Conservation (phyloP, 53 echinoderm and acorn worm genomes). For the Mesocentrotus franciscanus region DNA sequence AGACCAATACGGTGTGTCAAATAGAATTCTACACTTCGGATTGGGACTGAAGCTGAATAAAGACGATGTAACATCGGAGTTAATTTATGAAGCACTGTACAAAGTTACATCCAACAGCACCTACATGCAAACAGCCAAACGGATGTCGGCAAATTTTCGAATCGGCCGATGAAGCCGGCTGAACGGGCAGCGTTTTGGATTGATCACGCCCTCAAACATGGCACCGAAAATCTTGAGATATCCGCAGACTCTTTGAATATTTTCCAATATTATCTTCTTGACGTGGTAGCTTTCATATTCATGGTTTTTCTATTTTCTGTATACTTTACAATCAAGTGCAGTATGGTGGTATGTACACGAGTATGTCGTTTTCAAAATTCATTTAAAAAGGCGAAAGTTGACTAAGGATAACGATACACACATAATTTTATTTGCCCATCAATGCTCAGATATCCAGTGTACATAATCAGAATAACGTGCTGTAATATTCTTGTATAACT, state of each 20-base stretch:
- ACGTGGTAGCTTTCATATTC: conserved; percentile 66
- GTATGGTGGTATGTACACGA: background rate
- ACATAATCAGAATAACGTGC: no score
- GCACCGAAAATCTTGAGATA: conserved; percentile 71
- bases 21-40: conserved; percentile 51
- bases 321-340: background rate
- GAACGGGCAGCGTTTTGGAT: conserved; percentile 80
- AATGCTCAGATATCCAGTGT: no score
- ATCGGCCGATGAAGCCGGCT: conserved; percentile 68
- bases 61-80: conserved; percentile 52
- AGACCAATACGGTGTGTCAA: conserved; percentile 68
- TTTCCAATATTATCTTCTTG: conserved; percentile 74
- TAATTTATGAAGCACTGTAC: conserved; percentile 64
- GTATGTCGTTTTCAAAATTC: background rate
- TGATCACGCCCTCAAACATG: conserved; percentile 71
- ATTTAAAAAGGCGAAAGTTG: background rate
- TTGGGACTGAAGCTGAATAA: conserved; percentile 72
- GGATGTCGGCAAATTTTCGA: conserved; percentile 66
- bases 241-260: conserved; percentile 65
- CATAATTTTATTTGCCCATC: no score
- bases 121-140: conserved; percentile 65
- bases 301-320: background rate
- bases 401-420: no score
- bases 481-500: no score
- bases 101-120: conserved; percentile 67